These are phyloP conservation scores for Brachycybe producta DNA, from an alignment of 2,888 invertebrate genomes.

Conservation along the genomic window DNA sequence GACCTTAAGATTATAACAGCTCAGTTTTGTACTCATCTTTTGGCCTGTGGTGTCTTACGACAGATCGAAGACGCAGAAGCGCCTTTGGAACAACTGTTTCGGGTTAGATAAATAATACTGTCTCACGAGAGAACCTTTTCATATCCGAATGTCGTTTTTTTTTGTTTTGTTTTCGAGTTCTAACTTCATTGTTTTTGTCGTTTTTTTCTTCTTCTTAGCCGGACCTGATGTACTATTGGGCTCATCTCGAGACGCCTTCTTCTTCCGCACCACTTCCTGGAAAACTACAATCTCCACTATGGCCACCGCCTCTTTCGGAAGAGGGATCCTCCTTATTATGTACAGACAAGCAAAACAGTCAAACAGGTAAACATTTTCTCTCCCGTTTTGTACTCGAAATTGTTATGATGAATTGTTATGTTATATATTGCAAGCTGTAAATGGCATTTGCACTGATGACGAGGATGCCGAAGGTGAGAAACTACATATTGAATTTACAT, in stretches of 20 bases:
- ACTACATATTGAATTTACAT: too few species aligned
- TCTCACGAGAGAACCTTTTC: background rate
- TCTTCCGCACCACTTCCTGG: constrained; percentile 56
- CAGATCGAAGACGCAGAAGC: constrained; percentile 63
- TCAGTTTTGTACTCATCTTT: constrained; percentile 73
- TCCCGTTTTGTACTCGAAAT: background rate
- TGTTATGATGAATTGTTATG: background rate
- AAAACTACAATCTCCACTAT: constrained; percentile 53
- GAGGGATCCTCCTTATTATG: too few species aligned
- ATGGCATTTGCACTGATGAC: constrained; percentile 4
- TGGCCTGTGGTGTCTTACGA: constrained; percentile 71
- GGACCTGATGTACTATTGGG: constrained; percentile 83
- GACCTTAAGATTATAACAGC: constrained; percentile 63
- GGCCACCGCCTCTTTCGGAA: constrained; percentile 46
- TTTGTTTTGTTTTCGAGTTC: constrained; percentile 5
- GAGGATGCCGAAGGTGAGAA: constrained; percentile 3
- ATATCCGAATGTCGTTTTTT: background rate
- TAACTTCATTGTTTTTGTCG: constrained; percentile 9
- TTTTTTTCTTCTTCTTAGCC: constrained; percentile 43
- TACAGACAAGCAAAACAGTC: too few species aligned
- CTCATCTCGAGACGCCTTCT: constrained; percentile 58
- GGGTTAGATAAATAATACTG: constrained; percentile 41
- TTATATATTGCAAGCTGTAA: constrained; percentile 11
- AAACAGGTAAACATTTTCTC: too few species aligned
- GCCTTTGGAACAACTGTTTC: constrained; percentile 51